Base-by-base conservation (phyloP, 1,140 invertebrate genomes). In the Monomorium pharaonis region DNA sequence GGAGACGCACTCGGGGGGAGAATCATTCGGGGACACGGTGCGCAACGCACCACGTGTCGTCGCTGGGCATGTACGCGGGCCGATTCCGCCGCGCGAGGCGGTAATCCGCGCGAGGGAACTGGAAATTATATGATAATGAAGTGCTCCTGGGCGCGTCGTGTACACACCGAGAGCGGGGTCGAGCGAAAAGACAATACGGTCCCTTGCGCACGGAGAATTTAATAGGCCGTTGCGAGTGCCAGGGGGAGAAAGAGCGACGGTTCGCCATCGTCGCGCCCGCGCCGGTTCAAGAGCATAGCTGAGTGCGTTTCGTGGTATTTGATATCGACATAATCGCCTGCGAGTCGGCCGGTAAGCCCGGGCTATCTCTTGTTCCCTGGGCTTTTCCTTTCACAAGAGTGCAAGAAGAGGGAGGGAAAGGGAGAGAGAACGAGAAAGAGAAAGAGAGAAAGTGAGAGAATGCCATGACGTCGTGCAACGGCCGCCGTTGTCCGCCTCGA, bases 221-320 rank as follows among this genome's bases (percentile, higher is more conserved):
- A 91, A 92, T 92, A 91, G 92, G 89, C 84, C 91, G 87, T 69
- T 85, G 86, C 58, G 33, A 81, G 81, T 67, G 70, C 16, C 44
- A 21, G 18, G 18, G 54, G 2, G 14, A 58, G 42, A 69, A 30
- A 33, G 37, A 77, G 54, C n/a, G 51, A 51, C 27, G 21, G n/a
- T 21, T 27, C 51, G 63, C 24, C 21, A 54, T 42, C 49, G 74
- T n/a, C 9, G 44, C 44, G 44, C 44, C 18, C 14, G 47, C 70
- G 47, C 27, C 76, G 86, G 86, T 60, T 81, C 89, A 62, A 91
- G 83, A 69, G 62, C 51, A 60, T 62, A 90, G 91, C 92, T 94
- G 94, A 94, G 94, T 95, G 94, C 94, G 93, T 93, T 94, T 94
- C 93, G 94, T 94, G 94, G 93, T 95, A 94, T 95, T 95, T 93